Conservation (phyloP, 2,113 vertebrate genomes). For the Zonotrichia leucophrys region DNA sequence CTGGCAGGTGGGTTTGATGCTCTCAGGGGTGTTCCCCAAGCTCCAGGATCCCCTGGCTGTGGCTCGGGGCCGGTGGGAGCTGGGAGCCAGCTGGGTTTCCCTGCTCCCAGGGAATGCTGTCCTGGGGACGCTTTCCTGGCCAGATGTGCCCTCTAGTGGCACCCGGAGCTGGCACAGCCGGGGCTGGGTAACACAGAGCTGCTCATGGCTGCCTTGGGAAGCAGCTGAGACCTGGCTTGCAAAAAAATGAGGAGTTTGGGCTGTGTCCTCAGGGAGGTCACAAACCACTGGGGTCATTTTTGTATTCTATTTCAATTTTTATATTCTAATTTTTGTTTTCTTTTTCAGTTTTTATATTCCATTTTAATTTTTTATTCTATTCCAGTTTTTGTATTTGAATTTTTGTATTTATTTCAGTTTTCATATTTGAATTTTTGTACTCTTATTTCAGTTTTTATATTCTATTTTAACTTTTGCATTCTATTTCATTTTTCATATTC, state of each 20-base stretch:
- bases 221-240: background rate
- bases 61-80: accelerated
- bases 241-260: background rate
- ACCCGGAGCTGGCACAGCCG: accelerated
- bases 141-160: constrained; percentile 36
- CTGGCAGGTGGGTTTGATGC: accelerated
- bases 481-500: background rate
- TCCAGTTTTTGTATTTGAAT: background rate
- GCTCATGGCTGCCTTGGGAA: background rate
- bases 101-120: accelerated
- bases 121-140: background rate
- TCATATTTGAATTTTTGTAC: no score
- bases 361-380: background rate
- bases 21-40: background rate
- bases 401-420: no score
- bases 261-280: background rate
- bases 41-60: accelerated
- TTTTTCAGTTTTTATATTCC: background rate
- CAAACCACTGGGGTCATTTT: background rate
- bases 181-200: accelerated
- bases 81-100: accelerated
- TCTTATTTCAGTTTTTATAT: no score
- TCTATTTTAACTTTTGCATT: background rate
- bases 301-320: background rate
- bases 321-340: no score